Conservation (phyloP, 92 coral and sea anemone genomes). For the Siderastrea radians region DNA sequence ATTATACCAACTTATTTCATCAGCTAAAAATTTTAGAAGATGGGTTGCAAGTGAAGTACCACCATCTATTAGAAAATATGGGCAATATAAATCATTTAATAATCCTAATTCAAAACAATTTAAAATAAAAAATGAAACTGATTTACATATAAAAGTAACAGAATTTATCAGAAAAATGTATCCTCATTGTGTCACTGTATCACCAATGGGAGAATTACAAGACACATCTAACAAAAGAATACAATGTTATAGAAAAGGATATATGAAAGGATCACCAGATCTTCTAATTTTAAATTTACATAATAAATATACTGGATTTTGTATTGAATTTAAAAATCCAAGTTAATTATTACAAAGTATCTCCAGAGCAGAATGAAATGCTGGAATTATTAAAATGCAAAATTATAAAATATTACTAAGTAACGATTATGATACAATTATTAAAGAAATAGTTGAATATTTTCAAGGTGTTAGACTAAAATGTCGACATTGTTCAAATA, state of each 20-base stretch:
- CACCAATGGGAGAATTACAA: neutral
- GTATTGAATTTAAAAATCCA: neutral
- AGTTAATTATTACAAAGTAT: too few species aligned
- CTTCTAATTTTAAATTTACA: neutral
- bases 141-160: neutral
- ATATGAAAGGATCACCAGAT: neutral
- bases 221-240: neutral
- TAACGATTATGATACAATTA: neutral
- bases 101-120: neutral
- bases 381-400: neutral
- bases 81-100: neutral
- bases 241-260: neutral
- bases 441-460: neutral
- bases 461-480: too few species aligned
- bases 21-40: too few species aligned
- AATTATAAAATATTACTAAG: too few species aligned
- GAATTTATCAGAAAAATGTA: neutral
- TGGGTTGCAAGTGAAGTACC: neutral
- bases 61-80: neutral
- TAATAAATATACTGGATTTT: neutral
- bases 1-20: too few species aligned
- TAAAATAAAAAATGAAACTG: neutral
- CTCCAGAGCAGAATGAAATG: neutral
- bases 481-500: too few species aligned
- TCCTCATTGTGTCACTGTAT: neutral